A percentile compares a stretch with the other conserved stretches of the same genome.
Conservation (phyloP, 2,113 vertebrate genomes). For the Xenopus laevis region DNA sequence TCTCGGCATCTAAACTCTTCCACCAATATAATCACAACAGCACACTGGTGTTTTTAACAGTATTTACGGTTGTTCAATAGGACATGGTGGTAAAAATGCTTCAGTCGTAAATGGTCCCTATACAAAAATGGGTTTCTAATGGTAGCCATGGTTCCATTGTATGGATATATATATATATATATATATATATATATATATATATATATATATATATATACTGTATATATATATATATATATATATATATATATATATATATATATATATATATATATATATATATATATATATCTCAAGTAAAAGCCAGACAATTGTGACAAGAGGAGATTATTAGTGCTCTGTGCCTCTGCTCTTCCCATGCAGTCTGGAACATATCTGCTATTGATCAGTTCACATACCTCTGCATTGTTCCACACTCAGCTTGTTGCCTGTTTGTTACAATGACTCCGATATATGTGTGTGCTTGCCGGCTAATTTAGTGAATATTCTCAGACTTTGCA, state of each 20-base stretch:
- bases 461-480: slow-evolving; percentile 16
- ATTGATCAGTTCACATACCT: slow-evolving; percentile 2
- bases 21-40: no score
- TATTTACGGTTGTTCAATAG: no score
- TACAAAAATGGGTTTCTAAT: background rate
- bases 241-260: slow-evolving; percentile 2
- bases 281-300: background rate
- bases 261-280: slow-evolving; percentile 2
- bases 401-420: background rate
- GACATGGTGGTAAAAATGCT: no score
- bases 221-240: slow-evolving; percentile 3
- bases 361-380: background rate
- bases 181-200: background rate
- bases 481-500: slow-evolving; percentile 4
- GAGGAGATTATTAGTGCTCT: background rate
- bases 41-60: no score
- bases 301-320: background rate
- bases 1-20: no score
- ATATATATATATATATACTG: background rate
- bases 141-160: background rate
- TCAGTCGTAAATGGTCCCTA: background rate
- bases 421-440: background rate
- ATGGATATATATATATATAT: background rate
- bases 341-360: background rate
- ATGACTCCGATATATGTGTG: background rate